phyloP scores from a whole-genome alignment of 2,888 invertebrate species.

The Meandrusa payeni region DNA sequence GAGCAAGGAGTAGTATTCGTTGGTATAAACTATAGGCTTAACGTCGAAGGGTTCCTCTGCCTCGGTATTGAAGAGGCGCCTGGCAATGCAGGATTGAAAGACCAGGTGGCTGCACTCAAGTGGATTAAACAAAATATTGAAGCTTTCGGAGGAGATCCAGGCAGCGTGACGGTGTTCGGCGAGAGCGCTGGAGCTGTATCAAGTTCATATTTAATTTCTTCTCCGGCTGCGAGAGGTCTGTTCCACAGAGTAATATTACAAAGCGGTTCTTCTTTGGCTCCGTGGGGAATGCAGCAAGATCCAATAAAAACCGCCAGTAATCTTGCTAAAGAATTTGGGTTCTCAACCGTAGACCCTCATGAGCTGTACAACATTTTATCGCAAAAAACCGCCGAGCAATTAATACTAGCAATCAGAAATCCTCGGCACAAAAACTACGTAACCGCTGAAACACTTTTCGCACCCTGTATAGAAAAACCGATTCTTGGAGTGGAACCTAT shows the following conservation, averaged over 20 bases:
- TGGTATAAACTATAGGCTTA: slow-evolving; percentile 81
- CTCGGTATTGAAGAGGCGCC: slow-evolving; percentile 82
- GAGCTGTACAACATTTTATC: slow-evolving; percentile 57
- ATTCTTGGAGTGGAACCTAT: slow-evolving; percentile 60
- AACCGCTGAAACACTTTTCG: slow-evolving; percentile 56
- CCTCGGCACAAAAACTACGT: slow-evolving; percentile 57
- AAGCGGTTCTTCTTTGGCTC: slow-evolving; percentile 62
- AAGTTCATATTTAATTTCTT: slow-evolving; percentile 57
- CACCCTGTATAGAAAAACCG: slow-evolving; percentile 61
- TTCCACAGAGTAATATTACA: slow-evolving; percentile 68
- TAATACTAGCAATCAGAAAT: slow-evolving; percentile 51
- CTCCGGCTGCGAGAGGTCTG: slow-evolving; percentile 57
- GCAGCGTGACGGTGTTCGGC: slow-evolving; percentile 66
- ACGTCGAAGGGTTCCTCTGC: slow-evolving; percentile 82
- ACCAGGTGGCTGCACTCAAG: slow-evolving; percentile 64
- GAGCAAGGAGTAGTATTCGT: slow-evolving; percentile 81
- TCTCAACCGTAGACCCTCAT: slow-evolving; percentile 55
- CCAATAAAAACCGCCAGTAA: slow-evolving; percentile 55
- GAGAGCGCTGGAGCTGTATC: slow-evolving; percentile 72
- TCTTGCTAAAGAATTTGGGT: slow-evolving; percentile 59
- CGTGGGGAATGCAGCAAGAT: slow-evolving; percentile 63
- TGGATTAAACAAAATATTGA: slow-evolving; percentile 65
- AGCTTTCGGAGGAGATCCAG: slow-evolving; percentile 64
- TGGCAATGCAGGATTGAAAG: slow-evolving; percentile 83
- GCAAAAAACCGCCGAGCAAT: slow-evolving; percentile 48